Evolutionary conservation across 2,888 invertebrate genomes (phyloP).

Genomic region (Pristionchus entomophagus): DNA sequence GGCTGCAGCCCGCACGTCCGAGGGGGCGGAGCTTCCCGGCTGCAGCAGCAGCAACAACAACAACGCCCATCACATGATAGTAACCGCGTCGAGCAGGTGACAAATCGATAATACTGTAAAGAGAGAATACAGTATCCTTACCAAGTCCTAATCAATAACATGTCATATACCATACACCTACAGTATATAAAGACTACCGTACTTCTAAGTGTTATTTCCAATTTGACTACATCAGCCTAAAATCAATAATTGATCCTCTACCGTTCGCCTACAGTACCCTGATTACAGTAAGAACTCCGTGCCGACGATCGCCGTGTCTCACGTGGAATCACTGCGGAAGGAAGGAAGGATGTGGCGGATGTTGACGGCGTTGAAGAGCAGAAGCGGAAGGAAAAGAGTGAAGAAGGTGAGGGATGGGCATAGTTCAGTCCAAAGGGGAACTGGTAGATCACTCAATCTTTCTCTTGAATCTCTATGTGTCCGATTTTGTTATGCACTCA

Average conservation of each 20-base stretch:
- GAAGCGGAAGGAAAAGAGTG: conserved; percentile 55
- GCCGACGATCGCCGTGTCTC: conserved; percentile 63
- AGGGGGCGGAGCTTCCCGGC: neutral
- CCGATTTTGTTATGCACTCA: too few species aligned
- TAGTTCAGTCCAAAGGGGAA: neutral
- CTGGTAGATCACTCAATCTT: too few species aligned
- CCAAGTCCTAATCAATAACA: too few species aligned
- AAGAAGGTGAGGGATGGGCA: conserved; percentile 7
- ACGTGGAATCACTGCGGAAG: conserved; percentile 58
- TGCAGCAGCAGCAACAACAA: neutral
- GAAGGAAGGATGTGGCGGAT: conserved; percentile 60
- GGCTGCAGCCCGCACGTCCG: neutral
- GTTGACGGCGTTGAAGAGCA: conserved; percentile 58
- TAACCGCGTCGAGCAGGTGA: neutral
- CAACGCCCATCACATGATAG: neutral
- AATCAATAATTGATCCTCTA: too few species aligned
- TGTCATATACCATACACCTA: too few species aligned
- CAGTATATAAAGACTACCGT: too few species aligned
- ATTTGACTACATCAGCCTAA: too few species aligned
- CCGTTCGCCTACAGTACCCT: neutral
- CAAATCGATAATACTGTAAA: too few species aligned
- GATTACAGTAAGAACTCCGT: conserved; percentile 48
- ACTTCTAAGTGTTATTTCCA: too few species aligned
- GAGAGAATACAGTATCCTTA: too few species aligned
- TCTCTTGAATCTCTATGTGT: too few species aligned